Evolutionary conservation across 2,113 vertebrate species (phyloP).

Genomic region (Ibidorhyncha struthersii): DNA sequence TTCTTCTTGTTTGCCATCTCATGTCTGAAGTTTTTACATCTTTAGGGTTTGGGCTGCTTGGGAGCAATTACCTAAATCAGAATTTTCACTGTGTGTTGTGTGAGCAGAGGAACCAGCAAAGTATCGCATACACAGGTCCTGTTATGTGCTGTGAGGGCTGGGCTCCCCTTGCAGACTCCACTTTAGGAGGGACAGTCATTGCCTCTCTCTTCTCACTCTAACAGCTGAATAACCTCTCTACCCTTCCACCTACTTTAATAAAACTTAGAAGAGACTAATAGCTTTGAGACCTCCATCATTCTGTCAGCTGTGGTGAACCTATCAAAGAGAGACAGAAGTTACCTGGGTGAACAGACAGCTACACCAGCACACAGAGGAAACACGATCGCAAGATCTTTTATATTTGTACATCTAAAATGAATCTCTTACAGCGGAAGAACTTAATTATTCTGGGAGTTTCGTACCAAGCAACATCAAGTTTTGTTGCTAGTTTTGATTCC

Average conservation of each 20-base stretch:
- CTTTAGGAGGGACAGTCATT: neutral
- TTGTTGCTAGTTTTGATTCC: neutral
- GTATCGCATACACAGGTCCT: rapidly evolving
- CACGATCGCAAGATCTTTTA: neutral
- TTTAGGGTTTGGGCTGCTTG: neutral
- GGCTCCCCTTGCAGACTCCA: neutral
- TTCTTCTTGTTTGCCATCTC: neutral
- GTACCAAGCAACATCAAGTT: neutral
- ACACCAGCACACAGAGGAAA: neutral
- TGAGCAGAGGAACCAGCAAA: neutral
- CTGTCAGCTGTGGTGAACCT: neutral
- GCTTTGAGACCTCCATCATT: neutral
- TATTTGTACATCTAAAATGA: neutral
- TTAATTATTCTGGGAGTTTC: neutral
- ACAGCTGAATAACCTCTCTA: neutral
- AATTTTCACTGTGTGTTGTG: rapidly evolving
- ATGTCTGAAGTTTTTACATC: neutral
- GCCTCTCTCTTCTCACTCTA: neutral
- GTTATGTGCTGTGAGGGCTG: rapidly evolving
- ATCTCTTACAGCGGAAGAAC: neutral
- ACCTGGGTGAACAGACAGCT: neutral
- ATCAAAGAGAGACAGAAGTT: neutral
- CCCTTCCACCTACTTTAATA: neutral
- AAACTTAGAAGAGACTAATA: neutral
- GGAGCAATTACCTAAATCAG: neutral